Percentiles rank a stretch among this genome's conserved stretches.
phyloP scores from a whole-genome alignment of 2,888 invertebrate species.

The Heliconius ismenius region DNA sequence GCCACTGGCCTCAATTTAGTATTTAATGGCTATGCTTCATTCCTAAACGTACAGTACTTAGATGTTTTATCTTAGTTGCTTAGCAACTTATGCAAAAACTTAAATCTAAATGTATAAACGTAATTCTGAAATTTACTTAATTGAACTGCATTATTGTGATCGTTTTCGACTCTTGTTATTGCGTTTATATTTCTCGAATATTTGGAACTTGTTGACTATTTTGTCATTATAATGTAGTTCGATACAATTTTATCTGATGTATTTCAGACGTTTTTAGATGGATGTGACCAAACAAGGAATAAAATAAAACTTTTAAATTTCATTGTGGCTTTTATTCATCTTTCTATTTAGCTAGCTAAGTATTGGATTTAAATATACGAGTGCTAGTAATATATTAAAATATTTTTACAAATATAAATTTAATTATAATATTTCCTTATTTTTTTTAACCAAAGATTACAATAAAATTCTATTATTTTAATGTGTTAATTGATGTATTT shows the following conservation, averaged over 20 bases:
- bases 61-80: slow-evolving; percentile 40
- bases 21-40: slow-evolving; percentile 52
- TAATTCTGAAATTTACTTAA: slow-evolving; percentile 49
- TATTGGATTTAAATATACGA: neutral
- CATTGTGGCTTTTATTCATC: slow-evolving; percentile 25
- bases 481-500: neutral
- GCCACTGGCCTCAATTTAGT: slow-evolving; percentile 36
- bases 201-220: slow-evolving; percentile 66
- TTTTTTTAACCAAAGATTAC: neutral
- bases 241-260: slow-evolving; percentile 53
- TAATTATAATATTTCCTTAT: neutral
- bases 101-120: slow-evolving; percentile 17
- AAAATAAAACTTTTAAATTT: slow-evolving; percentile 34
- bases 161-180: slow-evolving; percentile 55
- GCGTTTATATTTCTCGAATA: slow-evolving; percentile 62
- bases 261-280: slow-evolving; percentile 58
- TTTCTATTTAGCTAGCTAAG: neutral
- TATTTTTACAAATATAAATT: slow-evolving; percentile 7
- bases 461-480: neutral
- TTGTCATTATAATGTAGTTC: slow-evolving; percentile 67
- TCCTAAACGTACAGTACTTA: slow-evolving; percentile 48
- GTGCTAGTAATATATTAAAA: neutral
- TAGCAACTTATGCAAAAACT: slow-evolving; percentile 14
- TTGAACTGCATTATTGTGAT: slow-evolving; percentile 69
- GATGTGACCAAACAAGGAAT: slow-evolving; percentile 65